Base-by-base conservation (phyloP, 2,888 invertebrate species). In the Lamproptera curius region DNA sequence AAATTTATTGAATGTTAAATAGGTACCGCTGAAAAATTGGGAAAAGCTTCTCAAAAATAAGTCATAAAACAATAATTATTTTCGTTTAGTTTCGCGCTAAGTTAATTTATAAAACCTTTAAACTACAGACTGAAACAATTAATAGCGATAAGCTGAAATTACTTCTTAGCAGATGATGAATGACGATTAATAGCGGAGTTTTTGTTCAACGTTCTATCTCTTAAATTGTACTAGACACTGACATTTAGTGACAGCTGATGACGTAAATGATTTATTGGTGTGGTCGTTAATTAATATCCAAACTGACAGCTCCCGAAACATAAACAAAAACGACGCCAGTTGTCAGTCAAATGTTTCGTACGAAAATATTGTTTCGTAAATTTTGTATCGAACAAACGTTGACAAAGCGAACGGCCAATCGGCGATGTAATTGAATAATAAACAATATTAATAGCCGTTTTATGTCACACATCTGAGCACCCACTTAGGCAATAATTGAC, bases 201-300 rank as follows among this genome's bases (percentile, higher is more conserved):
- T n/a, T n/a, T 10, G 10, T 2, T 28, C 9, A 5, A 10, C 10
- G 9, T 10, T 10, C 10, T 10, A 28, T 2, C 6, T 6, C 9
- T 28, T 28, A 10, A 6, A 28, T 10, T 28, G 28, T 10, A 28
- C n/a, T 6, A n/a, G 28, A 28, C 3, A 28, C 9, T 28, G 28
- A 28, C 28, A n/a, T 28, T 10, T 6, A 5, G 39, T 13, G 28
- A 31, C 36, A 48, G 23, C 20, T 38, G 42, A 42, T 48, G 38
- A 33, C 34, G 23, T n/a, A n/a, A 26, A 34, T 42, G 42, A 42
- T 48, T 48, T 26, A 42, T 48, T 34, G 33, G 13, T 37, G 17
- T 16, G 38, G 14, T 13, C 33, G n/a, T 42, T 42, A 38, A 48
- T 48, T 34, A 38, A 42, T 42, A n/a, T 15, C 15, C 15, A 11